Evolutionary conservation across 2,113 vertebrate genomes (phyloP), one percentile per base, ranked within the genome.

Genomic region (Chaenogobius annularis): DNA sequence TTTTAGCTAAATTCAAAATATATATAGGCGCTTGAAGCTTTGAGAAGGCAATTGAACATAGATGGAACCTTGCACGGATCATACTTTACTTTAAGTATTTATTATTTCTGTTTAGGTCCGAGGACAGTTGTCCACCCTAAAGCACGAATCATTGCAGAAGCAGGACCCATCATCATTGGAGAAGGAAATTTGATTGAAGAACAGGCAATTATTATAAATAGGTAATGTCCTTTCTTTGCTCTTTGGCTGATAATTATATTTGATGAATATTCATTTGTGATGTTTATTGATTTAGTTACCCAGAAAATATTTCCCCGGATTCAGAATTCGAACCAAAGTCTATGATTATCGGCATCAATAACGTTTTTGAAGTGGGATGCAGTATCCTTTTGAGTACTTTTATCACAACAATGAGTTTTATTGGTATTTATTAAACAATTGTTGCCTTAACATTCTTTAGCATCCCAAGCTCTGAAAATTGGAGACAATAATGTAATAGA

Each of bases 401-500:
- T 13, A 40, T 14, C 10, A 52, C 6, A 14, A 52, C 6, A 14
- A 23, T 17, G 19, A 15, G 22, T 13, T 65, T 1, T 54, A 7
- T 8, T 7, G 13, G 7, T 31, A 31, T 31, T 31, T 31, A 2
- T 31, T 31, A 31, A 52, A 56, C 0, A 40, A 62, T 43, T 15
- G 70, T 69, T 59, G 0, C 79, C 82, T 89, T 69, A 87, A 73
- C 72, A 9, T 17, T 64, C 20, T 17, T 59, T 72, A 98, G 97
- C 95, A 85, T 98, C 96, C 58, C 95, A 98, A 58, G 96, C 97
- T 0, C 94, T 99, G 93, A 99, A 99, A 85, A 97, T 99, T 65
- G 97, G 97, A 14, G 96, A 99, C 83, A 99, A 99, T 93, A 99
- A 99, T 10, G 97, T 99, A 10, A 98, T 99, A 3, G 98, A 99